Conservation (phyloP, 2,113 vertebrate species). For the Lagopus muta region DNA sequence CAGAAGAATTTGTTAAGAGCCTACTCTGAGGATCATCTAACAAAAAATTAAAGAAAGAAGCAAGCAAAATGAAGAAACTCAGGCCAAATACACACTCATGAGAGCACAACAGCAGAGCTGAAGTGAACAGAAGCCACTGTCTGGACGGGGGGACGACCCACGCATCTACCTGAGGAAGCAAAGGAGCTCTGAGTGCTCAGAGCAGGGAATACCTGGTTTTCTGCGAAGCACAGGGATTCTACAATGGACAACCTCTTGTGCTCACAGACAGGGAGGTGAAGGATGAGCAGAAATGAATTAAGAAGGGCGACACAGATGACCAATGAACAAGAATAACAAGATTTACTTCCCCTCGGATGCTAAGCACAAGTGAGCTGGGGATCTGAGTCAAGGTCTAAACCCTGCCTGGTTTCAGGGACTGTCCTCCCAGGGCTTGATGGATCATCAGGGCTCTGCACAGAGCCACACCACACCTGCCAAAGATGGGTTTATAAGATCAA, state of each 20-base stretch:
- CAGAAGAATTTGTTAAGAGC: not conserved
- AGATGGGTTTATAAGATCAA: not conserved
- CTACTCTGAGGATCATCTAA: not conserved
- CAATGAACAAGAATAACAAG: not conserved
- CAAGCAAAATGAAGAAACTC: not conserved
- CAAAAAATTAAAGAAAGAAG: not conserved
- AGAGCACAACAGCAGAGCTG: not conserved
- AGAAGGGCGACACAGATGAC: not conserved
- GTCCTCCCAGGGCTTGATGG: not conserved
- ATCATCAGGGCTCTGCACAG: not conserved
- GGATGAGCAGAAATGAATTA: not conserved
- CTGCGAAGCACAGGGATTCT: not conserved
- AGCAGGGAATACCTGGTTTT: not conserved
- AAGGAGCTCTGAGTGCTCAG: not conserved
- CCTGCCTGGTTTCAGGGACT: not conserved
- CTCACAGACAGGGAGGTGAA: not conserved
- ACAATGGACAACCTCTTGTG: not conserved
- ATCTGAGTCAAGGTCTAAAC: not conserved
- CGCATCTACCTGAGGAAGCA: rapidly evolving
- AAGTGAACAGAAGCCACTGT: not conserved
- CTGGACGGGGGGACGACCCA: not conserved
- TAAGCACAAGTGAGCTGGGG: not conserved
- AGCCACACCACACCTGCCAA: not conserved
- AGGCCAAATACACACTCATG: not conserved
- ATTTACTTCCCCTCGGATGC: not conserved